Conservation (phyloP, 2,797 vertebrate genomes). For the Scleropages formosus region DNA sequence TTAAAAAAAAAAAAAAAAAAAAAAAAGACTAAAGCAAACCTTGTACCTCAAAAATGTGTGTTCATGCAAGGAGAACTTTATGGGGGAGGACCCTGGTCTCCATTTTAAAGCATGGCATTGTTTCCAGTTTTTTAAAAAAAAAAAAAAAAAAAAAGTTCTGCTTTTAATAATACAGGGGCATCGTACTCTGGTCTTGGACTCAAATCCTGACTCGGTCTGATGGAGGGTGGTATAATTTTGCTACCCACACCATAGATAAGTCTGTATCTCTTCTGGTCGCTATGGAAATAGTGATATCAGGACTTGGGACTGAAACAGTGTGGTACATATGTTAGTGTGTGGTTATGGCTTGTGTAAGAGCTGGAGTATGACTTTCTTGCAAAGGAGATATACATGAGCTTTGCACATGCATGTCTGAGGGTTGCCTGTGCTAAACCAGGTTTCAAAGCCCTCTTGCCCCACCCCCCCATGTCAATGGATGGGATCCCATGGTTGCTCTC, state of each 20-base stretch:
- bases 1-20: background rate
- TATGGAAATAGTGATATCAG: constrained; percentile 17
- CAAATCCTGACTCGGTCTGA: background rate
- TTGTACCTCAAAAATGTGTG: background rate
- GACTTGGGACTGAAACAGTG: background rate
- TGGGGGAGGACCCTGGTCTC: background rate
- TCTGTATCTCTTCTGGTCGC: constrained; percentile 10
- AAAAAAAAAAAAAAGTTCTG: background rate
- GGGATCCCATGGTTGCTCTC: too few relatives aligned
- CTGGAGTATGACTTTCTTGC: background rate
- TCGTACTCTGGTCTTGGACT: background rate
- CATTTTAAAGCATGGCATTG: background rate
- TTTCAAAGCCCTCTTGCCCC: too few relatives aligned
- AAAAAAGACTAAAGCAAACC: background rate
- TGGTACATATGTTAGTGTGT: background rate
- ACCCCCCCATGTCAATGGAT: too few relatives aligned
- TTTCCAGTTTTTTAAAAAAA: background rate
- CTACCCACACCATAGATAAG: background rate
- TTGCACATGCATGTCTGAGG: background rate
- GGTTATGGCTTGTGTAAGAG: background rate
- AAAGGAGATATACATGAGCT: background rate
- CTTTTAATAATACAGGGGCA: background rate
- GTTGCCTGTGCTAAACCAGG: too few relatives aligned
- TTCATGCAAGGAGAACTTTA: background rate
- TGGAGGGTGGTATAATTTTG: background rate